Evolutionary conservation across 1,140 invertebrate genomes (phyloP).

Genomic region (Mylabris phalerata): DNA sequence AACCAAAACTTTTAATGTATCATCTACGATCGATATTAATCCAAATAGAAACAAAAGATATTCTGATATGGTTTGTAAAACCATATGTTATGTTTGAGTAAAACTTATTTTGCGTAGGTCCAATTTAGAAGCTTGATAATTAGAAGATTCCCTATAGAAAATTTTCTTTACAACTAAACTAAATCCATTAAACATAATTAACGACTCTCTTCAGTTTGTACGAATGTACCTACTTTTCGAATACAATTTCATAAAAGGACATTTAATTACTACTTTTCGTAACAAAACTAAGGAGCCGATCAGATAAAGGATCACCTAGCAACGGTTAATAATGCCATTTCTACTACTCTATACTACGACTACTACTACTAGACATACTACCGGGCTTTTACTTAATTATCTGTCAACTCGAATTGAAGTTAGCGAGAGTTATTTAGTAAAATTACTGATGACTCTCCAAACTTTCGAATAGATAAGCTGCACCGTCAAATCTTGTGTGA

Average conservation of each 20-base stretch:
- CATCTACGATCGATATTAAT: no score
- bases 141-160: no score
- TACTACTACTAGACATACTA: background rate
- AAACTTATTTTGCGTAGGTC: no score
- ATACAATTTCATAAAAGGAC: conserved; percentile 1
- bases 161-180: no score
- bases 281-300: conserved; percentile 5
- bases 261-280: conserved; percentile 11
- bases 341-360: no score
- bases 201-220: conserved; percentile 1
- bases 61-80: no score
- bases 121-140: no score
- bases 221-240: background rate
- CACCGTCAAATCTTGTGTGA: no score
- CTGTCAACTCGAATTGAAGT: conserved; percentile 2
- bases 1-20: no score
- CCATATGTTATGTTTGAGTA: no score
- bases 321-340: background rate
- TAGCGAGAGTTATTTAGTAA: conserved; percentile 10
- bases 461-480: conserved; percentile 12
- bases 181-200: no score
- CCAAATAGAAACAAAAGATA: no score
- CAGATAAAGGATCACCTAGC: conserved; percentile 14
- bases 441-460: conserved; percentile 3
- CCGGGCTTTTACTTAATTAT: conserved; percentile 20